Evolutionary conservation across 2,113 vertebrate species (phyloP), one percentile per base, ranked within the genome.

Genomic region (Perca schrenkii): DNA sequence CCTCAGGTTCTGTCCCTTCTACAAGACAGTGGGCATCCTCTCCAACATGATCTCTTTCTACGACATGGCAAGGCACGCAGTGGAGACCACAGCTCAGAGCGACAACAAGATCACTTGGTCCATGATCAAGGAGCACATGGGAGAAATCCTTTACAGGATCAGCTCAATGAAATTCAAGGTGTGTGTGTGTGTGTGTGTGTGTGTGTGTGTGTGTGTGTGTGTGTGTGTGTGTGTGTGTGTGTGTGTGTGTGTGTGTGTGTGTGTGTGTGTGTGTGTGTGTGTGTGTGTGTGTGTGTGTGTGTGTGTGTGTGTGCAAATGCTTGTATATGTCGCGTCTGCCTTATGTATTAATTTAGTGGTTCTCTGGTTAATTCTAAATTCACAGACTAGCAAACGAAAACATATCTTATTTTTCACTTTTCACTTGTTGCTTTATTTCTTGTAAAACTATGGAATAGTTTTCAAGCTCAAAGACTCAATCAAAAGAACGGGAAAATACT

Each of bases 141-240:
- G 96, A 0, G 98, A 99, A 84, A 96, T 99, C 75, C 97, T 99
- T 65, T 99, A 99, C 92, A 97, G 93, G 92, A 95, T 99, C 88
- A 97, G 96, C 91, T 97, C 97, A 57, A 99, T 99, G 98, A 99
- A 99, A 87, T 99, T 99, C 91, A 99, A 99, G 97, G 98, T 99
- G n/a, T 17, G 77, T 66, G 52, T 71, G 14, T 43, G 11, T 50
- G 3, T 60, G 5, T 43, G 16, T 8, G 12, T 21, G 10, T 61
- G 28, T 57, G 56, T 25, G n/a, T 57, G 22, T 6, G 14, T 8
- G 7, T 40, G 36, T 40, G 36, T 8, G 36, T 36, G 34, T 36
- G 31, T 31, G 31, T 31, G 31, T 31, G 31, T 31, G 31, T 31
- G 31, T 31, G 31, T 31, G 31, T 31, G 98, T 99, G n/a, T 17